Percentiles rank a stretch among this genome's conserved stretches.
Conservation (phyloP, 2,888 invertebrate genomes). For the Vanessa cardui region DNA sequence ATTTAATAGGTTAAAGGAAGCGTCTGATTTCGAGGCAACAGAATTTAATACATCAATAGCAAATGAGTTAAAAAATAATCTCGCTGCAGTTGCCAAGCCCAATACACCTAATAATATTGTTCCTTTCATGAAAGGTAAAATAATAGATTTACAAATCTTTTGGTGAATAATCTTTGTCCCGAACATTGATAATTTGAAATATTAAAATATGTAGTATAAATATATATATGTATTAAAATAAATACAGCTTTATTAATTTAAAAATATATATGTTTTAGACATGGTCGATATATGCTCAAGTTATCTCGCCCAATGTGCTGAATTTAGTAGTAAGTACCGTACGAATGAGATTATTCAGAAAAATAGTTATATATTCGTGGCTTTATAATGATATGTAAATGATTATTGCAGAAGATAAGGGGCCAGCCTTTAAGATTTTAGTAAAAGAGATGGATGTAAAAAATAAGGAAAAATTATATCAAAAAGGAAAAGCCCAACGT, state of each 20-base stretch:
- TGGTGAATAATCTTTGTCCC: too few species aligned
- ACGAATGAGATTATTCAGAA: not conserved
- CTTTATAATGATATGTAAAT: not conserved
- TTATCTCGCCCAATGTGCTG: constrained; percentile 66
- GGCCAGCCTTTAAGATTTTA: constrained; percentile 60
- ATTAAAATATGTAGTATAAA: too few species aligned
- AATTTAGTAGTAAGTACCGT: constrained; percentile 62
- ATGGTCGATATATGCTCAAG: constrained; percentile 64
- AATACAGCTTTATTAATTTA: not conserved
- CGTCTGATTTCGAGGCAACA: constrained; percentile 54
- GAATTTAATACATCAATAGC: constrained; percentile 55
- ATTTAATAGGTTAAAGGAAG: constrained; percentile 55
- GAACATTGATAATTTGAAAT: too few species aligned
- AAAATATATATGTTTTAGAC: constrained; percentile 52
- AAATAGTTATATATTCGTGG: not conserved
- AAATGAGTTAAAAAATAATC: constrained; percentile 50
- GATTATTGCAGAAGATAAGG: constrained; percentile 63
- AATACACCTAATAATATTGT: constrained; percentile 54
- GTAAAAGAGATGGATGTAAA: constrained; percentile 55
- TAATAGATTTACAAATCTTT: not conserved
- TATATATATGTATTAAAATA: too few species aligned
- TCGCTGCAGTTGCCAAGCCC: constrained; percentile 48
- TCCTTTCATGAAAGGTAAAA: constrained; percentile 58
- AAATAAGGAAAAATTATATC: constrained; percentile 52
- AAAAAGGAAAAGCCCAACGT: constrained; percentile 52